Conservation (phyloP, 2,888 invertebrate genomes). For the Dichetophora obliterata region DNA sequence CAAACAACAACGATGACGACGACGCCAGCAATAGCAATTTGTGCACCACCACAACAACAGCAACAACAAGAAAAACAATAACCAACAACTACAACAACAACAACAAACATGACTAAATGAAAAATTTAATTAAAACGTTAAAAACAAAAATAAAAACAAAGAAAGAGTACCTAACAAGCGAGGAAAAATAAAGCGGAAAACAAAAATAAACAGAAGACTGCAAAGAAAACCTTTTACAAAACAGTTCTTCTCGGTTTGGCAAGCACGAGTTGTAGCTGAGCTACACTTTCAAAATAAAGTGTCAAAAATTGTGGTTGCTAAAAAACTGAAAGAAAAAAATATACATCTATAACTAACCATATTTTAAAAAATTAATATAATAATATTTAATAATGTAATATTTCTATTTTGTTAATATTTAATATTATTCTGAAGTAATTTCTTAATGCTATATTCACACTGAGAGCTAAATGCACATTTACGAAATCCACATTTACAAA, state of each 20-base stretch:
- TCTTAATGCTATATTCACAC: no score
- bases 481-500: no score
- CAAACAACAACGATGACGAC: conserved; percentile 15
- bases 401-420: no score
- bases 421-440: no score
- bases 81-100: neutral
- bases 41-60: conserved; percentile 11
- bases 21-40: conserved; percentile 8
- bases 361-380: no score
- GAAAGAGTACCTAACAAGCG: neutral
- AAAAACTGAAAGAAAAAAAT: no score
- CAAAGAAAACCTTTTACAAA: neutral
- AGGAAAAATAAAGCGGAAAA: neutral
- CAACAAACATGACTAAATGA: neutral
- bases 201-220: neutral
- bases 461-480: no score
- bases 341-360: no score
- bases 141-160: neutral
- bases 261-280: neutral
- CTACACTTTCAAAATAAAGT: neutral
- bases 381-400: no score
- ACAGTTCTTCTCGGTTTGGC: neutral
- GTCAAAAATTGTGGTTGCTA: no score
- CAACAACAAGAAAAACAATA: conserved; percentile 13
- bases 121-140: conserved; percentile 25